Base-by-base conservation (phyloP, 2,888 invertebrate genomes). In the Diabrotica balteata region DNA sequence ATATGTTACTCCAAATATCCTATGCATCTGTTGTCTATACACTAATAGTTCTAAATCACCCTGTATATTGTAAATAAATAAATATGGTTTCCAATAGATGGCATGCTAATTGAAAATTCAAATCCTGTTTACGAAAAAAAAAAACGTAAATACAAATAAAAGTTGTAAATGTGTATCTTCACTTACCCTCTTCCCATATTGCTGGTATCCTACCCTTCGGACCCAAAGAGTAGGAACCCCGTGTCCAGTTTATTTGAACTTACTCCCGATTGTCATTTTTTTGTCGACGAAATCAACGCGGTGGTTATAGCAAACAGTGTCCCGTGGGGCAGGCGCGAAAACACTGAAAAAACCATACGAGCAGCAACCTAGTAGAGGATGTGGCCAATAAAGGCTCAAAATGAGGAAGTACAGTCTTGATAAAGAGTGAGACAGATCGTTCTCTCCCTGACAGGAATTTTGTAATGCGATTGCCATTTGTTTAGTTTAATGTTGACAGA, bases 391-490 rank as follows among this genome's bases (percentile, higher is more conserved):
- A 71, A 67, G 71, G 73, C 70, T 73, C 68, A 62, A 68, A 77
- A 77, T 77, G 76, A 77, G 77, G 77, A 77, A 76, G 77, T 75
- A 76, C 76, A 76, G 74, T 74, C 74, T 72, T 63, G 49, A 66
- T 67, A 57, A 62, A 62, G 62, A 66, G 67, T 53, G 60, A 68
- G 68, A 64, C 47, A 52, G 66, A 53, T 54, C 17, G 61, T 53
- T 62, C 55, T 43, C 54, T 69, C 55, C 60, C 57, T 60, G 60
- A 52, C 59, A 64, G 64, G 66, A 67, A 66, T 63, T 63, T 63
- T 66, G 66, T 64, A 67, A 69, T 69, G 66, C 53, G 57, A 55
- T 17, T 64, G 69, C 67, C 69, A 70, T 67, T 72, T 63, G 71
- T 74, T 72, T 71, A 70, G 63, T 72, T 67, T 72, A 67, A 73